Conservation (phyloP, 2,888 invertebrate species). For the Acleris cristana region DNA sequence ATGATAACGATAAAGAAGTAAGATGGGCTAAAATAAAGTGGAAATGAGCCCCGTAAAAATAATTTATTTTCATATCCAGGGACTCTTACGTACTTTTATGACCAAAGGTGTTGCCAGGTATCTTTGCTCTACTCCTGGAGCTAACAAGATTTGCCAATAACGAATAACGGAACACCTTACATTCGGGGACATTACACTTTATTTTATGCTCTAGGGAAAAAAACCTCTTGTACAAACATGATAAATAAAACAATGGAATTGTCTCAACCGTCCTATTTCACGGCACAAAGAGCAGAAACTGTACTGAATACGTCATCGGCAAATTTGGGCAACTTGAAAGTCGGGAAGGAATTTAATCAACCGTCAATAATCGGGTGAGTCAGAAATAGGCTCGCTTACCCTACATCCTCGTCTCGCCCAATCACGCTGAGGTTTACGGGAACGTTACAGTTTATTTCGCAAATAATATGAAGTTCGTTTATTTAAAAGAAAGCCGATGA, state of each 20-base stretch:
- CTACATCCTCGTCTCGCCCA: conserved; percentile 19
- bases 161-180: too few species aligned
- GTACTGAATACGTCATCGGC: conserved; percentile 27
- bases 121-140: too few species aligned
- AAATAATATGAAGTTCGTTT: conserved; percentile 6
- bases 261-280: conserved; percentile 26
- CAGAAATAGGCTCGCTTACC: conserved; percentile 35
- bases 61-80: too few species aligned
- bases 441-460: conserved; percentile 18
- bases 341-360: conserved; percentile 36
- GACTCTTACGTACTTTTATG: too few species aligned
- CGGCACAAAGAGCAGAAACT: conserved; percentile 18
- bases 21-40: too few species aligned
- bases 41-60: too few species aligned
- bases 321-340: conserved; percentile 31
- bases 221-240: background rate
- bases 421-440: conserved; percentile 6
- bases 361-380: conserved; percentile 33
- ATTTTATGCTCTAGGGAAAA: too few species aligned
- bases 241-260: conserved; percentile 15
- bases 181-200: too few species aligned
- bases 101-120: too few species aligned
- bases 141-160: too few species aligned
- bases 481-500: background rate
- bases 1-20: too few species aligned